phyloP scores from a whole-genome alignment of 2,113 vertebrate species.

The Eudyptes chrysolophus region DNA sequence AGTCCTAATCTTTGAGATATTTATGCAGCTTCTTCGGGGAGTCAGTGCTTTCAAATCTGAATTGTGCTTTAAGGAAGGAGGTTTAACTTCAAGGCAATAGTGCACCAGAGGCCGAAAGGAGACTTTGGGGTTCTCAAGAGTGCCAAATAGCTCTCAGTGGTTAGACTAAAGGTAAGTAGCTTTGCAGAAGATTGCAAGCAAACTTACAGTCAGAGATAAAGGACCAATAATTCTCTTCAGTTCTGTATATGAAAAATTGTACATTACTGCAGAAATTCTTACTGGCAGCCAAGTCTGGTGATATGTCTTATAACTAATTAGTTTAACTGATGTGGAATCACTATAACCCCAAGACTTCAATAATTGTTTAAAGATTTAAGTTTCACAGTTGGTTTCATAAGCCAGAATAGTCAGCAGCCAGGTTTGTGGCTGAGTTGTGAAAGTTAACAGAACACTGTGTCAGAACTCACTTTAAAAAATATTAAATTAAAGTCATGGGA shows the following conservation, averaged over 20 bases:
- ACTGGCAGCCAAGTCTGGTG: not conserved
- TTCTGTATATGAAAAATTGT: not conserved
- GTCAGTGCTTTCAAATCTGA: not conserved
- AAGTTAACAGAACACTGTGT: conserved; percentile 44
- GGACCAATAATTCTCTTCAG: not conserved
- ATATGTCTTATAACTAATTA: conserved; percentile 26
- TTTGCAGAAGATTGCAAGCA: not conserved
- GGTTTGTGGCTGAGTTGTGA: conserved; percentile 29
- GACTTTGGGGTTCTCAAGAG: not conserved
- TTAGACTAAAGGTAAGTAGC: not conserved
- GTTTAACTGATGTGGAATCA: conserved; percentile 53
- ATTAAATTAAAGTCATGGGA: not conserved
- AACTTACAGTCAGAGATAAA: not conserved
- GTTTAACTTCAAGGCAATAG: not conserved
- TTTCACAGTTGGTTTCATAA: conserved; percentile 48
- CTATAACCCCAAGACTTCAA: conserved; percentile 24
- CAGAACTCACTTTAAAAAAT: conserved; percentile 24
- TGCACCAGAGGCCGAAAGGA: not conserved
- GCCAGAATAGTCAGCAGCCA: conserved; percentile 19
- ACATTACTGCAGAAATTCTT: conserved; percentile 11
- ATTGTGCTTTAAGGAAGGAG: not conserved
- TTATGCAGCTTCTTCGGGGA: not conserved
- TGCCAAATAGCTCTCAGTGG: not conserved
- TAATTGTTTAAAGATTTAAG: conserved; percentile 61
- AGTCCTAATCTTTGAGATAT: not conserved